A percentile compares a stretch with the other conserved stretches of the same genome.
These are phyloP conservation scores for Spongia lamella DNA, from an alignment of 37 sponge, comb jelly and placozoan species.

Conservation along the genomic window DNA sequence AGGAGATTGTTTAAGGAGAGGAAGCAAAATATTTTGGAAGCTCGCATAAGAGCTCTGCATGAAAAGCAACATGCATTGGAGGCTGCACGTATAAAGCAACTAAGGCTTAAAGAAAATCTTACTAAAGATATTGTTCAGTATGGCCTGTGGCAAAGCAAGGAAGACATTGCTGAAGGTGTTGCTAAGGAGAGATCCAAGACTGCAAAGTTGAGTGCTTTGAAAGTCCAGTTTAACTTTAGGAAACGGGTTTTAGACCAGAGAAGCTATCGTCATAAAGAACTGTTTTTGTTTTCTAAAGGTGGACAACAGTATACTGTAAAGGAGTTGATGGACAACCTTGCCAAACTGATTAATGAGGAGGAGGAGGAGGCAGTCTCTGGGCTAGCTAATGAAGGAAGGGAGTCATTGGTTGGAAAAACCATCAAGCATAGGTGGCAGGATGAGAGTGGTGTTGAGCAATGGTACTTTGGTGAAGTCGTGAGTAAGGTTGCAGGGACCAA, in stretches of 20 bases:
- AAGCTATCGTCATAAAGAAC: too few relatives aligned
- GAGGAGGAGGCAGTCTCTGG: too few relatives aligned
- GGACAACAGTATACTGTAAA: too few relatives aligned
- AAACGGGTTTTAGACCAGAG: background rate
- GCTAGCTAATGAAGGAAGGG: too few relatives aligned
- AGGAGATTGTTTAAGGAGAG: conserved; percentile 11
- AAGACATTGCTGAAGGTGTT: background rate
- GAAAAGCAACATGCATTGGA: conserved; percentile 20
- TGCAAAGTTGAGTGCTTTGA: conserved; percentile 1
- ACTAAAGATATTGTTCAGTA: conserved; percentile 15
- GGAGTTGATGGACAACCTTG: too few relatives aligned
- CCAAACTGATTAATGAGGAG: too few relatives aligned
- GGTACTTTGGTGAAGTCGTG: too few relatives aligned
- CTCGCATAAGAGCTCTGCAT: background rate
- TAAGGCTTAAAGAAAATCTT: conserved; percentile 18
- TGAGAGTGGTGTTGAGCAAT: too few relatives aligned
- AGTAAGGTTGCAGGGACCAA: too few relatives aligned
- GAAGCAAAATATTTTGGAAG: background rate
- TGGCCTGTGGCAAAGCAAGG: conserved; percentile 7
- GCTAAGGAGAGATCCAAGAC: background rate
- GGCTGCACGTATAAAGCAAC: conserved; percentile 3
- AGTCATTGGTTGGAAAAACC: too few relatives aligned
- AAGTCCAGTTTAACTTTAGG: conserved; percentile 1
- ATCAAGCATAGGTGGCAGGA: too few relatives aligned
- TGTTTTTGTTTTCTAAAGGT: too few relatives aligned